Evolutionary conservation across 1,140 invertebrate species (phyloP).

Genomic region (Octopus bimaculoides): DNA sequence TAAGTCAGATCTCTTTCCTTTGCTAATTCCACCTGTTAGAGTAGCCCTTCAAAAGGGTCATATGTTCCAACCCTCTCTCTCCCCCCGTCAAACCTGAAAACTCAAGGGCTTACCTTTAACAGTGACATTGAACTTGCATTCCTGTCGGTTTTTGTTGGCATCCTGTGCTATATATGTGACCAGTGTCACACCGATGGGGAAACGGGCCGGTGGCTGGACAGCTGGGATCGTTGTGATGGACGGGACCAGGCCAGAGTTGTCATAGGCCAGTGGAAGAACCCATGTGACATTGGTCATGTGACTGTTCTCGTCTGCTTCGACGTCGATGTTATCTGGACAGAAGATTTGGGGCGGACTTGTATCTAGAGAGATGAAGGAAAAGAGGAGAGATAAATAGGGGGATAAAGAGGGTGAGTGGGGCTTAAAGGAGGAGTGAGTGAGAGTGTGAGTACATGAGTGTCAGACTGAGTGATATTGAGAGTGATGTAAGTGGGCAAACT

Average conservation of each 20-base stretch:
- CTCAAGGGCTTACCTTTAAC: constrained; percentile 53
- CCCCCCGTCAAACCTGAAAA: no score
- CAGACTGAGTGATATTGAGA: no score
- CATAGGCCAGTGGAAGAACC: constrained; percentile 56
- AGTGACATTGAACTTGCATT: constrained; percentile 56
- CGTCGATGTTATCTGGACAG: constrained; percentile 61
- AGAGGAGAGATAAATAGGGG: background rate
- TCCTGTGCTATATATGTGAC: constrained; percentile 60
- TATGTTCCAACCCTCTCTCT: no score
- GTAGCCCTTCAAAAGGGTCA: no score
- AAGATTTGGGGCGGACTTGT: constrained; percentile 59
- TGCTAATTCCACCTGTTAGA: no score
- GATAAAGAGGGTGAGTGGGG: no score
- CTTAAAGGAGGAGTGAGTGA: no score
- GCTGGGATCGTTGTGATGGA: constrained; percentile 57
- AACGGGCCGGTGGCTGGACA: constrained; percentile 52
- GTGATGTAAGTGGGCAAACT: no score
- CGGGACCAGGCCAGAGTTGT: constrained; percentile 52
- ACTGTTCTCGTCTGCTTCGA: constrained; percentile 55
- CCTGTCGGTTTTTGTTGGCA: constrained; percentile 54
- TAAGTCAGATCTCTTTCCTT: no score
- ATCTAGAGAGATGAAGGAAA: constrained; percentile 50
- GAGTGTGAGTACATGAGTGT: no score
- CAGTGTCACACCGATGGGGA: constrained; percentile 56
- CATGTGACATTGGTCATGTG: constrained; percentile 62